Evolutionary conservation across 1,140 invertebrate species (phyloP), one percentile per base, ranked within the genome.

Genomic region (Atta cephalotes): DNA sequence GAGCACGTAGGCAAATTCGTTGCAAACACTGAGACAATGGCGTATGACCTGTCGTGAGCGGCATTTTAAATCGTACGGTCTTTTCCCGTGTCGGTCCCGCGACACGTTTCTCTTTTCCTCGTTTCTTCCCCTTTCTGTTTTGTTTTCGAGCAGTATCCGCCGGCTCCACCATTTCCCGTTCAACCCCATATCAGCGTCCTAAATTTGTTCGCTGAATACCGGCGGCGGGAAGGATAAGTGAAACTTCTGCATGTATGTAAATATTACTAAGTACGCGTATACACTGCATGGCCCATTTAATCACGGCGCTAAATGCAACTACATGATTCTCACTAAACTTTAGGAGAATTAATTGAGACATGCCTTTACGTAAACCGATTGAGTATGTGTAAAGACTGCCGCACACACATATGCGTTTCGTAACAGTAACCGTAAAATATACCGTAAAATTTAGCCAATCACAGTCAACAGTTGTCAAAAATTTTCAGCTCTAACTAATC

Each of bases 1-100:
- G 89, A 72, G 91, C 93, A 94, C 93, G 93, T 94, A 93, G 92
- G 93, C 92, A 94, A 94, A 94, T 94, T 94, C 91, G 93, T 93
- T 87, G 93, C 93, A 94, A 94, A 94, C 93, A 93, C 91, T 91
- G 92, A 94, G 93, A 94, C 93, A 94, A 94, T 94, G 88, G 93
- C 88, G 90, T 91, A 91, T 92, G 93, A 92, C 78, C 87, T 86
- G 77, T 78, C 93, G 92, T 93, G 93, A 88, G 81, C 87, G 79
- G 93, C 93, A 94, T 94, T 92, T 93, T 91, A 93, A 93, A 92
- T 92, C 77, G 88, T 70, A 84, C 70, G 56, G 80, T 82, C 66
- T 89, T 90, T 88, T 63, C 65, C 45, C 58, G 60, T 62, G 35
- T n/a, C n/a, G n/a, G n/a, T n/a, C n/a, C n/a, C 60, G 85, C 84